These are phyloP conservation scores for Scolanthus callimorphus DNA, from an alignment of 92 coral and sea anemone genomes.

Conservation along the genomic window DNA sequence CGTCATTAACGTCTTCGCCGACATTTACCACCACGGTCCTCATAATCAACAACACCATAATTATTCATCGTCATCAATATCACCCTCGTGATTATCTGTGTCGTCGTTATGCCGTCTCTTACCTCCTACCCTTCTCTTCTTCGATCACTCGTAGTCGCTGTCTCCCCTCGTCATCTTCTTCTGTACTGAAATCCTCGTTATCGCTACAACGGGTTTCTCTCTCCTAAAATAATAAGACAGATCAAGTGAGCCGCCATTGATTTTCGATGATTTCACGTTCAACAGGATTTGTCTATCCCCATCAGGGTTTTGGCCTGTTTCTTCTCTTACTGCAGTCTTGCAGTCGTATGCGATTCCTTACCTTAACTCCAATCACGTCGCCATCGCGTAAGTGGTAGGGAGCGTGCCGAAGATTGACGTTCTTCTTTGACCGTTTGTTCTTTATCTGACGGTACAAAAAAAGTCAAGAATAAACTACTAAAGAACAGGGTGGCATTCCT, in stretches of 20 bases:
- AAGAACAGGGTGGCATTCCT: too few species aligned
- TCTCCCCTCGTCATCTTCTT: slow-evolving; percentile 65
- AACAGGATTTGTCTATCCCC: too few species aligned
- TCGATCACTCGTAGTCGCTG: slow-evolving; percentile 36
- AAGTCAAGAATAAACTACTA: too few species aligned
- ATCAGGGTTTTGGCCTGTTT: too few species aligned
- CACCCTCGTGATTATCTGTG: too few species aligned
- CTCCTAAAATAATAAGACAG: slow-evolving; percentile 9
- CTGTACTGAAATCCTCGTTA: slow-evolving; percentile 62
- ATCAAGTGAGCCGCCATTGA: too few species aligned
- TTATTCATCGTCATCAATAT: too few species aligned
- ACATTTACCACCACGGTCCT: too few species aligned
- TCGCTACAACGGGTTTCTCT: slow-evolving; percentile 9
- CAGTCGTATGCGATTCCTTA: slow-evolving; percentile 4
- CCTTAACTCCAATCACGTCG: slow-evolving; percentile 80
- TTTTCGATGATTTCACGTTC: too few species aligned
- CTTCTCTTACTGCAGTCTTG: background rate
- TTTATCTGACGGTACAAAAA: too few species aligned
- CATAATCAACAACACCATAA: too few species aligned
- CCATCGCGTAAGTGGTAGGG: slow-evolving; percentile 80
- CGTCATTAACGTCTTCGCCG: too few species aligned
- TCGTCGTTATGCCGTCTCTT: background rate
- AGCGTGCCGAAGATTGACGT: slow-evolving; percentile 62
- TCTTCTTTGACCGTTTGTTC: slow-evolving; percentile 41
- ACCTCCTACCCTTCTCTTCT: slow-evolving; percentile 75